phyloP scores from a whole-genome alignment of 2,888 invertebrate genomes.

The Lasioglossum lativentre region DNA sequence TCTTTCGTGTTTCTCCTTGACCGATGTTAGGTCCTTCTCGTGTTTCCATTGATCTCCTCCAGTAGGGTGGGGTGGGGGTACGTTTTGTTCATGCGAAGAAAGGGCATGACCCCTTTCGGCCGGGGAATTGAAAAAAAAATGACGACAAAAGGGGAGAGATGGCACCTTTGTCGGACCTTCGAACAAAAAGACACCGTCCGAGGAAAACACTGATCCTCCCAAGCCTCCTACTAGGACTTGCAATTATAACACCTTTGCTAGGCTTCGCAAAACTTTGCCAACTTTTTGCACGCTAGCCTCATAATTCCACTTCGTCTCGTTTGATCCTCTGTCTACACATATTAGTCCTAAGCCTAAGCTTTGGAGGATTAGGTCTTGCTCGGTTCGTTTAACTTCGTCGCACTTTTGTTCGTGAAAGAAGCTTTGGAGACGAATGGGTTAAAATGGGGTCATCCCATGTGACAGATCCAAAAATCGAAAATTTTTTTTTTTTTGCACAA shows the following conservation, averaged over 20 bases:
- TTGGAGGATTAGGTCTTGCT: background rate
- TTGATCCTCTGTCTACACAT: background rate
- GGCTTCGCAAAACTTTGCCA: background rate
- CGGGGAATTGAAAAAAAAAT: slow-evolving; percentile 48
- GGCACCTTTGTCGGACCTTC: slow-evolving; percentile 24
- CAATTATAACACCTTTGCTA: slow-evolving; percentile 49
- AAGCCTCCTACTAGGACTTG: slow-evolving; percentile 23
- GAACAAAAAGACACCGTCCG: slow-evolving; percentile 31
- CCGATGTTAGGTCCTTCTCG: slow-evolving; percentile 39
- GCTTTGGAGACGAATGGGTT: background rate
- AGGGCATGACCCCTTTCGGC: slow-evolving; percentile 34
- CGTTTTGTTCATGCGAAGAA: slow-evolving; percentile 31
- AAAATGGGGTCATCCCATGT: too few species aligned
- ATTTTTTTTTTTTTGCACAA: too few species aligned
- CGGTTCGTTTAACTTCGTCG: background rate
- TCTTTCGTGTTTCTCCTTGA: slow-evolving; percentile 53
- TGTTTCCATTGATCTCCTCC: slow-evolving; percentile 41
- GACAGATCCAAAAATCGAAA: too few species aligned
- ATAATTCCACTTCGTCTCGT: background rate
- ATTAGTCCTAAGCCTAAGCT: background rate
- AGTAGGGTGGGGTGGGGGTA: background rate
- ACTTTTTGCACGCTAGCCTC: background rate
- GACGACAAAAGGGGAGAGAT: slow-evolving; percentile 24
- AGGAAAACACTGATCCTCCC: slow-evolving; percentile 53
- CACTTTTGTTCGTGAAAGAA: background rate